Base-by-base conservation (phyloP, 64 coral and sea anemone species). In the Stichodactyla helianthus region DNA sequence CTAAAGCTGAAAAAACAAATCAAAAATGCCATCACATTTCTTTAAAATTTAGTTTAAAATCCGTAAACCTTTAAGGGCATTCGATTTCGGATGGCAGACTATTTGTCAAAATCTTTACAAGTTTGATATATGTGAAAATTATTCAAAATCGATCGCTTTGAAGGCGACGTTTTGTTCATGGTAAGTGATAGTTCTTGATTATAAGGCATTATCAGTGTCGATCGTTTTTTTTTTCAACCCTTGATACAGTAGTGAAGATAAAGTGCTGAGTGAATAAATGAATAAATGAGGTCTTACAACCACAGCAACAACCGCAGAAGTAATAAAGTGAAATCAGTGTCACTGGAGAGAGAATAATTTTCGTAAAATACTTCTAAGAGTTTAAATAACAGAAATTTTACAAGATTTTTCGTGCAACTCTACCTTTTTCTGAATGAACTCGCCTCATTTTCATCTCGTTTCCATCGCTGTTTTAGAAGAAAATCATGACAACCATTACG, bases 401-500 rank as follows among this genome's bases (percentile, higher is more conserved):
- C 12, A 55, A 65, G 13, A 54, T 54, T 27, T 0, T 27, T 87
- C 54, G 5, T 55, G 6, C 6, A 16, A 10, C n/a, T 28, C 50
- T 58, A 90, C 89, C 89, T 90, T 86, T 86, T 27, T 90, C 83
- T 71, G 55, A 20, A 2, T 50, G 70, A 22, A 82, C 50, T 79
- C 77, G 12, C 3, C 84, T 55, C 88, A 89, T 84, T 51, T 90
- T 79, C 59, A 52, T 53, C 15, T 86, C 83, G 83, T 85, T 85
- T 35, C 55, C 82, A 27, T 71, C 18, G 54, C 82, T 85, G 57
- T 16, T 27, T 25, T 55, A 63, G 20, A 26, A 31, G 55, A 84
- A 71, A 79, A 85, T 85, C 54, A 90, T 76, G 83, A 90, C 83
- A 79, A 64, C 54, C 25, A 18, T 65, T 79, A 51, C 80, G n/a